Conservation (phyloP, 2,797 vertebrate genomes). For the Bufotes viridis region DNA sequence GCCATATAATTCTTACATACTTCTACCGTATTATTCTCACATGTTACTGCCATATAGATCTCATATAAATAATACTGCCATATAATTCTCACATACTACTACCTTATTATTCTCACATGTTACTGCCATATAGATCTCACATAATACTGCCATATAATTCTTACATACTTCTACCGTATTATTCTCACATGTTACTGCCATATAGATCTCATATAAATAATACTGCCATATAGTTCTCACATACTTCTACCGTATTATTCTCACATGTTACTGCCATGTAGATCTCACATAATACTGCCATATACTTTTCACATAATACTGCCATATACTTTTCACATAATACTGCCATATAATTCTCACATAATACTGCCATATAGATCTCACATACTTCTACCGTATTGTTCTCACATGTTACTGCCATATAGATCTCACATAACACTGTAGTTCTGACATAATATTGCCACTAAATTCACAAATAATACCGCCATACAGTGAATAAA, state of each 20-base stretch:
- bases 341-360: background rate
- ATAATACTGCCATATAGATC: background rate
- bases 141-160: too few species aligned
- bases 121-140: background rate
- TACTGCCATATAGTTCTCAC: background rate
- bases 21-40: too few species aligned
- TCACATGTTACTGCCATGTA: background rate
- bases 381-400: background rate
- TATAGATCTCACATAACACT: background rate
- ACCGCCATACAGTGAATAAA: background rate
- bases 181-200: background rate
- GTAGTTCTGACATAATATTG: background rate
- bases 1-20: too few species aligned
- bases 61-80: too few species aligned
- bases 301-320: too few species aligned
- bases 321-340: background rate
- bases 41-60: background rate
- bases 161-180: too few species aligned
- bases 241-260: background rate
- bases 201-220: background rate
- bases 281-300: too few species aligned
- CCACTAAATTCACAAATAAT: background rate
- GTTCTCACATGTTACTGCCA: background rate
- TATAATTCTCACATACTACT: background rate
- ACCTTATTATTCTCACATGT: background rate